Evolutionary conservation across 2,888 invertebrate species (phyloP), one percentile per base, ranked within the genome.

Genomic region (Synanthedon myopaeformis): DNA sequence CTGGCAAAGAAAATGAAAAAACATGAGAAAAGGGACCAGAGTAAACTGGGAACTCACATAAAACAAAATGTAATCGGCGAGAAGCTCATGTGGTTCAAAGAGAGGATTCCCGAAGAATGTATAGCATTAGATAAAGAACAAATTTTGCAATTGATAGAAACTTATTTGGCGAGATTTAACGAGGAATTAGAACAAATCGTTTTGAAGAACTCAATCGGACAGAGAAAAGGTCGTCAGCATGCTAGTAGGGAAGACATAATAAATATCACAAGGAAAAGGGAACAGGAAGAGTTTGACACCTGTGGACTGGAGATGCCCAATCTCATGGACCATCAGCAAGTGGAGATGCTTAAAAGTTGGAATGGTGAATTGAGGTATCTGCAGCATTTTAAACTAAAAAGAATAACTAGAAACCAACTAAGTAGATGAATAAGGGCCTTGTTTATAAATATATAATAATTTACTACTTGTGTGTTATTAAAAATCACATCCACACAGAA

Each of bases 261-360:
- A 51, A 91, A 91, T 64, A 91, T 95, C 64, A 94, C 93, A 0
- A 88, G 92, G 59, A 91, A 94, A 65, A 89, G 89, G 53, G 96
- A 96, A 65, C 79, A 66, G 8, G 90, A 91, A 57, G 95, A 96
- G 69, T 96, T 92, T 69, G 87, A 91, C 56, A 90, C 91, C 0
- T 93, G 93, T 67, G 96, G 96, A 35, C 81, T 96, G 66, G 95
- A 96, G 89, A 90, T 94, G 65, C 93, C 94, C 1, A 91, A 94
- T 74, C 78, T 94, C 55, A 70, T 91, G 63, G 89, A 91, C 68
- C 67, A 74, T 3, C 76, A 83, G 35, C 91, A 93, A 67, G 86
- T 92, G 62, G 72, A 88, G 53, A 79, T 90, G 53, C 75, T 94
- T 52, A 88, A 74, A 61, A 86, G 85, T 19, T 93, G 93, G 93